These are phyloP conservation scores for Hemiscyllium ocellatum DNA, from an alignment of 2,113 vertebrate species.

Conservation along the genomic window DNA sequence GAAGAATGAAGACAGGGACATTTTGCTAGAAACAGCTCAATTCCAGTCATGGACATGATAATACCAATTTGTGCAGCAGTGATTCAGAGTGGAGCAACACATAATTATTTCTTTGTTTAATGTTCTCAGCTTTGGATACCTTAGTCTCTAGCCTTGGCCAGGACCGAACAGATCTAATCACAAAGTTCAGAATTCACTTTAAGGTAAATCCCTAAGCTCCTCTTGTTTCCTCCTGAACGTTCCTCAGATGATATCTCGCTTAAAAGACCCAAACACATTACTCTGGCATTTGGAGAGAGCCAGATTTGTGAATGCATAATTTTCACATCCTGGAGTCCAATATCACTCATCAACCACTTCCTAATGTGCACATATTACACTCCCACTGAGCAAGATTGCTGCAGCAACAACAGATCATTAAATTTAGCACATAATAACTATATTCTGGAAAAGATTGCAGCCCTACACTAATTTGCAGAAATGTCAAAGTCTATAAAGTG, in stretches of 20 bases:
- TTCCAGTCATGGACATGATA: not conserved
- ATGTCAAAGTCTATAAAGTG: not conserved
- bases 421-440: slow-evolving; percentile 15
- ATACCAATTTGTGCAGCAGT: not conserved
- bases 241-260: not conserved
- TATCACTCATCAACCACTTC: slow-evolving; percentile 29
- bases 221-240: not conserved
- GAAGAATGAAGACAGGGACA: not conserved
- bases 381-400: slow-evolving; percentile 36
- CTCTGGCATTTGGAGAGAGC: not conserved
- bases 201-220: not conserved
- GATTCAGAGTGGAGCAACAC: not conserved
- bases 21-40: not conserved
- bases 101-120: not conserved
- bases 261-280: not conserved
- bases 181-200: not conserved
- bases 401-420: slow-evolving; percentile 35
- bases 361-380: slow-evolving; percentile 34
- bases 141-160: not conserved
- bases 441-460: slow-evolving; percentile 2
- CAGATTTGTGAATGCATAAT: slow-evolving; percentile 27
- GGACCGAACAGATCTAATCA: not conserved
- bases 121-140: not conserved
- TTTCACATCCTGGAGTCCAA: slow-evolving; percentile 24
- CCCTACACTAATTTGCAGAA: not conserved